Evolutionary conservation across 2,113 vertebrate genomes (phyloP).

Genomic region (Centropus bengalensis): DNA sequence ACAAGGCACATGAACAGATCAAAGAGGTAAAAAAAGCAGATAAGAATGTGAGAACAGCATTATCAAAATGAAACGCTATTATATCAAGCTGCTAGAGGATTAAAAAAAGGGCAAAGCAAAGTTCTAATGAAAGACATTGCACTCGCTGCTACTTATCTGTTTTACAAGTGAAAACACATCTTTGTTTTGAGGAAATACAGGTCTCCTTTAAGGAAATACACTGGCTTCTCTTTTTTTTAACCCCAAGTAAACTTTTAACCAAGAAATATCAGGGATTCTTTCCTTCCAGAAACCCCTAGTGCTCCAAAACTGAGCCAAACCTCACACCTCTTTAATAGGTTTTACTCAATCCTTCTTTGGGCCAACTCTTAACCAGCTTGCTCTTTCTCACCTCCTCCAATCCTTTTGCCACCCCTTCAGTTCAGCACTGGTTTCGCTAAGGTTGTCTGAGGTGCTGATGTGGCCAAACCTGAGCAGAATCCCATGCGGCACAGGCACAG

Average conservation of each 20-base stretch:
- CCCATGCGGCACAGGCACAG: not conserved
- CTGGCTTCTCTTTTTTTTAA: not conserved
- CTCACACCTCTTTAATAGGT: not conserved
- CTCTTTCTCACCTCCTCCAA: not conserved
- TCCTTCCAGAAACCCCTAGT: not conserved
- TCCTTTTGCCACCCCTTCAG: not conserved
- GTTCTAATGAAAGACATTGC: not conserved
- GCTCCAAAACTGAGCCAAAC: not conserved
- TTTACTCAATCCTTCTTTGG: not conserved
- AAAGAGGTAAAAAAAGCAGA: not conserved
- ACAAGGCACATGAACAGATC: not conserved
- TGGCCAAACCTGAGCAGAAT: not conserved
- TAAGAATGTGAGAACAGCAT: not conserved
- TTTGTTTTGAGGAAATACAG: not conserved
- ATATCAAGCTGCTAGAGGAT: not conserved
- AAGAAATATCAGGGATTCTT: not conserved
- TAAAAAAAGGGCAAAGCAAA: not conserved
- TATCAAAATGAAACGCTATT: not conserved
- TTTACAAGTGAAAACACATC: not conserved
- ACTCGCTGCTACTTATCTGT: not conserved
- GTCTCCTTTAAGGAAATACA: not conserved
- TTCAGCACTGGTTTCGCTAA: not conserved
- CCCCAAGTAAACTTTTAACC: not conserved
- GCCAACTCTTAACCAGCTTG: not conserved
- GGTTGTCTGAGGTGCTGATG: not conserved